phyloP scores from a whole-genome alignment of 1,140 invertebrate species.

The Papilio machaon region DNA sequence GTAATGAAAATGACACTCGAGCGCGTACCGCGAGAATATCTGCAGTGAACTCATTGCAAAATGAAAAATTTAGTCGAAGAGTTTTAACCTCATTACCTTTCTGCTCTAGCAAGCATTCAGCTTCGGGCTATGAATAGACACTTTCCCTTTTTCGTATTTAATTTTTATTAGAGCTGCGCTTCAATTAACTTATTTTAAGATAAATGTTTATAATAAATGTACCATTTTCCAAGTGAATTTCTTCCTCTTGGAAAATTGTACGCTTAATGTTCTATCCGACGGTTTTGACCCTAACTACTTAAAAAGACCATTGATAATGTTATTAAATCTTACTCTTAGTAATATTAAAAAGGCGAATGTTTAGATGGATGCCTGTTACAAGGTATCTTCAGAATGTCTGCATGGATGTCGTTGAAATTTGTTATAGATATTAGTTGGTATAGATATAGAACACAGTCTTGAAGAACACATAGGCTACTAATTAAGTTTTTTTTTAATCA shows the following conservation, averaged over 20 bases:
- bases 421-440: too few relatives aligned
- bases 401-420: too few relatives aligned
- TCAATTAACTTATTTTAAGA: background rate
- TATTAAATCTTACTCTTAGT: too few relatives aligned
- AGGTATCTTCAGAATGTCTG: too few relatives aligned
- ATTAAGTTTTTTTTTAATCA: too few relatives aligned
- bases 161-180: conserved; percentile 15
- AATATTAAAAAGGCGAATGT: too few relatives aligned
- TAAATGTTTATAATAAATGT: background rate
- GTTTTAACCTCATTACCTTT: conserved; percentile 35
- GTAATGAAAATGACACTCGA: conserved; percentile 26
- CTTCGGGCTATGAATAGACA: conserved; percentile 22
- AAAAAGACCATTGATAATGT: too few relatives aligned
- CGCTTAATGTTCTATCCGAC: background rate
- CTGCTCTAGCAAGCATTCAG: conserved; percentile 29
- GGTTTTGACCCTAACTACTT: too few relatives aligned
- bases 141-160: conserved; percentile 14
- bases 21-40: conserved; percentile 4
- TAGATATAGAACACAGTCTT: too few relatives aligned
- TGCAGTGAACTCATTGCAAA: conserved; percentile 23
- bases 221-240: too few relatives aligned
- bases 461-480: too few relatives aligned
- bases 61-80: conserved; percentile 32
- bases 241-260: background rate
- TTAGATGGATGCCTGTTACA: too few relatives aligned